Conservation (phyloP, 2,113 vertebrate genomes). For the Xerus inauris region DNA sequence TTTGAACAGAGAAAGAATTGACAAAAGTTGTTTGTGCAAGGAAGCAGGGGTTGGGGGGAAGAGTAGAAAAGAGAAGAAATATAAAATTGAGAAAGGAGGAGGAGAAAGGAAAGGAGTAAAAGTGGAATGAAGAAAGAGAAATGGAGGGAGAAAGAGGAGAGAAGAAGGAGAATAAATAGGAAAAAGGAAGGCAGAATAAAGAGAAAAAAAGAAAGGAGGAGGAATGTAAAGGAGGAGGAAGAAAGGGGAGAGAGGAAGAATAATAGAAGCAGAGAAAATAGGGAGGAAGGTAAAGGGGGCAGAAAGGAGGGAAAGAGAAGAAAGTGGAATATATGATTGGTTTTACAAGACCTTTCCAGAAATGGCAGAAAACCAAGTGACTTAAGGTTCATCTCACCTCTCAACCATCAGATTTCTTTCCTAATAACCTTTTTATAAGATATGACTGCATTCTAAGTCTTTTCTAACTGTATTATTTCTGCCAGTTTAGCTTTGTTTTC, state of each 20-base stretch:
- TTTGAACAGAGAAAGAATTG: not conserved
- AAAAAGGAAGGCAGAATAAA: not conserved
- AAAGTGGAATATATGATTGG: not conserved
- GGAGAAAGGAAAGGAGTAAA: not conserved
- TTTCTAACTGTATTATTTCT: conserved; percentile 40
- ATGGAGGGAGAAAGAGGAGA: not conserved
- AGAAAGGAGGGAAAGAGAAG: not conserved
- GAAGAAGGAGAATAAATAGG: not conserved
- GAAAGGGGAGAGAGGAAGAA: not conserved
- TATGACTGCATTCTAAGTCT: not conserved
- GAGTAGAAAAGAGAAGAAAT: not conserved
- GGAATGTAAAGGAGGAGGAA: not conserved
- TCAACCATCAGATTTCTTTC: not conserved
- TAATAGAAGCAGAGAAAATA: not conserved
- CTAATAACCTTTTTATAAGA: conserved; percentile 50
- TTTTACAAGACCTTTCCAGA: not conserved
- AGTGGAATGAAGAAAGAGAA: not conserved
- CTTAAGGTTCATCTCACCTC: not conserved
- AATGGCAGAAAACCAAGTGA: not conserved
- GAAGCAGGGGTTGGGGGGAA: not conserved
- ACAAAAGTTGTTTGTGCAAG: not conserved
- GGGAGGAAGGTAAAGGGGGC: not conserved
- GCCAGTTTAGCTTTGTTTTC: conserved; percentile 44
- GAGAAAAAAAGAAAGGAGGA: not conserved
- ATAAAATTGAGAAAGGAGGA: not conserved